A percentile compares a stretch with the other conserved stretches of the same genome.
Evolutionary conservation across 2,113 vertebrate genomes (phyloP).

Genomic region (Antechinus flavipes): DNA sequence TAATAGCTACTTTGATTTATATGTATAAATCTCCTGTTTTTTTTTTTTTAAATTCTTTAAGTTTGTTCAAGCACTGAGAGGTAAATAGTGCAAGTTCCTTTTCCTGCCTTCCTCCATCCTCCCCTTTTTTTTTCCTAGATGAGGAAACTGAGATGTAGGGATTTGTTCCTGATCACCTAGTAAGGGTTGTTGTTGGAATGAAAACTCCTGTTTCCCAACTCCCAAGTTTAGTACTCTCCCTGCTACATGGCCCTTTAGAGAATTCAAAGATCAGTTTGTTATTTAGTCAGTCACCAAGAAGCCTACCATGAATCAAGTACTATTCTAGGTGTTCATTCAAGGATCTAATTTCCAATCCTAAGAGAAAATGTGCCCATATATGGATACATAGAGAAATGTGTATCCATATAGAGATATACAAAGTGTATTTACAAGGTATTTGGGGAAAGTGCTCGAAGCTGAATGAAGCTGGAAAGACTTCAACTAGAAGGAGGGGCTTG

Average conservation of each 20-base stretch:
- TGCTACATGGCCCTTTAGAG: neutral
- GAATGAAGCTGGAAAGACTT: neutral
- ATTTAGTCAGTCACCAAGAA: neutral
- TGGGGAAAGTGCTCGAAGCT: neutral
- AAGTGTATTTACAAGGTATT: neutral
- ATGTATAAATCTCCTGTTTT: neutral
- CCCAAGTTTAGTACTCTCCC: neutral
- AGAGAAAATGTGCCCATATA: neutral
- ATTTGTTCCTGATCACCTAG: neutral
- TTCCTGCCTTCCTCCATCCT: no score
- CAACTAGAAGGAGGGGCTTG: neutral
- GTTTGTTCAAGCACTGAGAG: neutral
- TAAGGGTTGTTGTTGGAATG: neutral
- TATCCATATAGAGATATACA: neutral
- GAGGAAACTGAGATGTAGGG: neutral
- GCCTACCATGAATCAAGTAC: neutral
- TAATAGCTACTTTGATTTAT: neutral
- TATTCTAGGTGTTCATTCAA: neutral
- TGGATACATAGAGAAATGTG: no score
- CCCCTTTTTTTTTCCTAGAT: neutral
- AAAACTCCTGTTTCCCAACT: conserved; percentile 14
- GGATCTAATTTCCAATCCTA: neutral
- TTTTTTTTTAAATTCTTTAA: neutral
- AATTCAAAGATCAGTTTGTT: neutral
- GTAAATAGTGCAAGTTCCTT: neutral